These are phyloP conservation scores for Merops nubicus DNA, from an alignment of 2,113 vertebrate species.

Conservation along the genomic window DNA sequence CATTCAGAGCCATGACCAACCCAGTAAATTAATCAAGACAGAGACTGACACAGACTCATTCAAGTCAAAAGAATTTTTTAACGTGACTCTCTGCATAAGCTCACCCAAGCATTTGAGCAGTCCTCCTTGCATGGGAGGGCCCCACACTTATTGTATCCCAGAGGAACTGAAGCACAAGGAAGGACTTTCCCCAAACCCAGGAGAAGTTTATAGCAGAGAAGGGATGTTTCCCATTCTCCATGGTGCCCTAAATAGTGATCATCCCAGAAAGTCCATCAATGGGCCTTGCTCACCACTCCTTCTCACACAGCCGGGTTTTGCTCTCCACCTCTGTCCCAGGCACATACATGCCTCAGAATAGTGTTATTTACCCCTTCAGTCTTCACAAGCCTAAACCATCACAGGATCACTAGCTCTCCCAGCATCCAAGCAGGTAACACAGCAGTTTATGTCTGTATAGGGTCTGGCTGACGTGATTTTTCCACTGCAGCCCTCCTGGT, in stretches of 20 bases:
- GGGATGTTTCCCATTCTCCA: neutral
- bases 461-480: too few relatives aligned
- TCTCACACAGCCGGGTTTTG: neutral
- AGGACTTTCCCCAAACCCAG: neutral
- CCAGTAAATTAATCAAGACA: neutral
- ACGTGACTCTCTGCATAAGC: neutral
- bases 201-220: neutral
- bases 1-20: neutral
- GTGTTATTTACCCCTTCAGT: neutral
- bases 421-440: neutral
- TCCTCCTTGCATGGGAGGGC: neutral
- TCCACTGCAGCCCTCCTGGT: too few relatives aligned
- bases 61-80: neutral
- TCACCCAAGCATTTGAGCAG: neutral
- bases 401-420: neutral
- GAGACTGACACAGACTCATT: neutral
- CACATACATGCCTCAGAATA: neutral
- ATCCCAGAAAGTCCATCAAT: neutral
- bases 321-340: neutral
- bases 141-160: rapidly evolving
- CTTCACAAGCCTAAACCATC: neutral
- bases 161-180: neutral
- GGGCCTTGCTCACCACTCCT: neutral
- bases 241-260: neutral
- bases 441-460: too few relatives aligned